These are phyloP conservation scores for Epizoanthus scotinus DNA, from an alignment of 92 coral and sea anemone species.

Conservation along the genomic window DNA sequence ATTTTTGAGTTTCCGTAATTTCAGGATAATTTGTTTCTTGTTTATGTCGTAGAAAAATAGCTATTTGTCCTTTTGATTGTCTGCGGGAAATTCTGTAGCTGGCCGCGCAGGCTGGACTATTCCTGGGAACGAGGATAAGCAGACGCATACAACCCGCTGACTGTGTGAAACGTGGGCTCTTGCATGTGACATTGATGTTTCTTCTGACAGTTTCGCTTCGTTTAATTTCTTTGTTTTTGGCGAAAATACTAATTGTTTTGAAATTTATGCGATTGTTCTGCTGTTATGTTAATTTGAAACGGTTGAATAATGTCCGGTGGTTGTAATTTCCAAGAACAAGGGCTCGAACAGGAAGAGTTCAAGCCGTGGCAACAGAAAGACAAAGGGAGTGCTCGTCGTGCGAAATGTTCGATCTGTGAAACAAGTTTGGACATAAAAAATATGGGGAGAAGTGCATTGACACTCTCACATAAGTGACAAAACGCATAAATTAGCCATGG, in stretches of 20 bases:
- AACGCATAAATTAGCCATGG: slow-evolving; percentile 1
- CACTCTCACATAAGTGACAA: slow-evolving; percentile 1
- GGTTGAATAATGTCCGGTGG: neutral
- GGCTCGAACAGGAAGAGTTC: slow-evolving; percentile 18
- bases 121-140: neutral
- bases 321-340: neutral
- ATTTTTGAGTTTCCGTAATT: neutral
- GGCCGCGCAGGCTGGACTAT: neutral
- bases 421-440: slow-evolving; percentile 2
- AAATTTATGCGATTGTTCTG: slow-evolving; percentile 1
- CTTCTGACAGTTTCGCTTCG: too few species aligned
- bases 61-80: too few species aligned
- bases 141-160: neutral
- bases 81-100: too few species aligned
- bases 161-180: slow-evolving; percentile 11
- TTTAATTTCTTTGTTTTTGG: too few species aligned
- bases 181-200: neutral
- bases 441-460: slow-evolving; percentile 4
- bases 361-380: slow-evolving; percentile 15
- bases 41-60: neutral
- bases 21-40: neutral
- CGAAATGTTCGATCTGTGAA: slow-evolving; percentile 18
- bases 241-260: neutral
- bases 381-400: slow-evolving; percentile 6
- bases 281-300: slow-evolving; percentile 7